Percentiles rank a stretch among this genome's conserved stretches.
Evolutionary conservation across 2,113 vertebrate genomes (phyloP).

Genomic region (Euleptes europaea): DNA sequence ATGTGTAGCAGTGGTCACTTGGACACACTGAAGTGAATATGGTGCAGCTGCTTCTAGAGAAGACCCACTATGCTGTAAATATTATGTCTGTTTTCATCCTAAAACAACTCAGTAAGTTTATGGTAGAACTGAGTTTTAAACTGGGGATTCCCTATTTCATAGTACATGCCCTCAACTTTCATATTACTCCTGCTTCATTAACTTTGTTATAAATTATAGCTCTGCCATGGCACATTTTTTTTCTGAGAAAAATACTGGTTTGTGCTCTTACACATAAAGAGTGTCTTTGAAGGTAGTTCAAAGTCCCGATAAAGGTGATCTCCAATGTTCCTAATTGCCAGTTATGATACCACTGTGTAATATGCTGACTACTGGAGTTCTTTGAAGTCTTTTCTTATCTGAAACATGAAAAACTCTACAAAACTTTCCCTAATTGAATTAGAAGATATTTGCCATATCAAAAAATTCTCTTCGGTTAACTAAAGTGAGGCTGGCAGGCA

Average conservation of each 20-base stretch:
- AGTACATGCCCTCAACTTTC: not conserved
- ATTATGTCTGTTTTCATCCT: not conserved
- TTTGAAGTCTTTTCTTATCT: conserved; percentile 49
- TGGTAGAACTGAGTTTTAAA: not conserved
- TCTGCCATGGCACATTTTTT: not conserved
- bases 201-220: not conserved
- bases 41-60: too few relatives aligned
- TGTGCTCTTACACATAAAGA: not conserved
- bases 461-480: not conserved
- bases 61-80: too few relatives aligned
- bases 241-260: not conserved
- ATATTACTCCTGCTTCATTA: not conserved
- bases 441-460: conserved; percentile 6
- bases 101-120: not conserved
- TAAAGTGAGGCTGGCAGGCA: conserved; percentile 11
- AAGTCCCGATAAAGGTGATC: conserved; percentile 41
- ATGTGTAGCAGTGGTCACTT: too few relatives aligned
- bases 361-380: conserved; percentile 3
- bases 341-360: conserved; percentile 23
- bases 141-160: not conserved
- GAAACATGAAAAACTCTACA: conserved; percentile 48
- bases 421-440: conserved; percentile 44
- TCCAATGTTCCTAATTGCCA: conserved; percentile 40
- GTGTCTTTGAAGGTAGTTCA: conserved; percentile 55
- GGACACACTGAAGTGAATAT: too few relatives aligned